Percentiles rank a stretch among this genome's conserved stretches.
Conservation (phyloP, 1,140 invertebrate species). For the Steinernema feltiae region DNA sequence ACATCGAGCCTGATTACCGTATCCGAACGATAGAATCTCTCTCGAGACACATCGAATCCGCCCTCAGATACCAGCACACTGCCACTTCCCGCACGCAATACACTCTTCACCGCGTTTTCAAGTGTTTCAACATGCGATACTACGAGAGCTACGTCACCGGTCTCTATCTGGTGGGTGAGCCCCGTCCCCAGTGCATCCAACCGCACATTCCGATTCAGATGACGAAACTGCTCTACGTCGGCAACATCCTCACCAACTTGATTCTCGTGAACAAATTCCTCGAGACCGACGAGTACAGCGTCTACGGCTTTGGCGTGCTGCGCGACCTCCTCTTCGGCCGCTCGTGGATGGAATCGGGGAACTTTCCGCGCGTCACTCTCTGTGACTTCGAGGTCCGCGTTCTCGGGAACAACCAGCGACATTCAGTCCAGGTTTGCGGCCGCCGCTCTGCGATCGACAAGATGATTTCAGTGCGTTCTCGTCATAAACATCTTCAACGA, state of each 20-base stretch:
- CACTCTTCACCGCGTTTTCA: constrained; percentile 57
- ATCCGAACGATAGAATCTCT: constrained; percentile 56
- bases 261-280: constrained; percentile 63
- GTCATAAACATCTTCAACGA: constrained; percentile 64
- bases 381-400: constrained; percentile 64
- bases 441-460: not conserved
- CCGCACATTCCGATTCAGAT: too few relatives aligned
- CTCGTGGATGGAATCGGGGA: constrained; percentile 55
- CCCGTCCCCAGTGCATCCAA: too few relatives aligned
- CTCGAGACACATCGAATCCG: constrained; percentile 55
- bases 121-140: constrained; percentile 57
- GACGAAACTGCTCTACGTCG: constrained; percentile 62
- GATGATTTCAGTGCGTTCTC: constrained; percentile 63
- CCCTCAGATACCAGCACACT: constrained; percentile 54
- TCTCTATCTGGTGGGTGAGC: constrained; percentile 50
- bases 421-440: constrained; percentile 48
- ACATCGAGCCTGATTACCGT: constrained; percentile 56
- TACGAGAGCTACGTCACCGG: constrained; percentile 57
- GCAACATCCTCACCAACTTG: constrained; percentile 59
- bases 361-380: constrained; percentile 58
- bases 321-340: constrained; percentile 50
- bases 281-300: constrained; percentile 61
- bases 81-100: constrained; percentile 57
- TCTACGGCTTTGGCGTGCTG: constrained; percentile 55
- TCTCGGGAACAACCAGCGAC: constrained; percentile 60